Conservation (phyloP, 1,140 invertebrate genomes). For the Meloidogyne hapla region DNA sequence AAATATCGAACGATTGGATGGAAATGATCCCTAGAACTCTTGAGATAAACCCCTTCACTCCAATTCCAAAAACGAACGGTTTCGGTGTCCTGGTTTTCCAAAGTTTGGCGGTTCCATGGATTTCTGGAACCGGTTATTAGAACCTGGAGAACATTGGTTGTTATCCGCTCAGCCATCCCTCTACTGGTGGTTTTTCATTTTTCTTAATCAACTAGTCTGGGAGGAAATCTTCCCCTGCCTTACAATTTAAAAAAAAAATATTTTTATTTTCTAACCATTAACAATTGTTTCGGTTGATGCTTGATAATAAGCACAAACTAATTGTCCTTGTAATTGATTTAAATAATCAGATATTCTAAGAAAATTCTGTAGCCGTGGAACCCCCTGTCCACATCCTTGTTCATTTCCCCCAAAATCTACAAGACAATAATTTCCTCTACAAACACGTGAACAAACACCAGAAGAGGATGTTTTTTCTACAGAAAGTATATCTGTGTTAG, state of each 20-base stretch:
- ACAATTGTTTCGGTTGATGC: slow-evolving; percentile 45
- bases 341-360: slow-evolving; percentile 54
- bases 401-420: slow-evolving; percentile 63
- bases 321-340: slow-evolving; percentile 38
- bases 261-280: background rate
- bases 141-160: too few species aligned
- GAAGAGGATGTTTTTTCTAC: background rate
- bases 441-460: slow-evolving; percentile 47
- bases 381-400: slow-evolving; percentile 60
- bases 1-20: too few species aligned
- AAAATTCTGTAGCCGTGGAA: slow-evolving; percentile 57
- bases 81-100: too few species aligned
- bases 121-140: too few species aligned
- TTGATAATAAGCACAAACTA: slow-evolving; percentile 54
- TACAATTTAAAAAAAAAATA: background rate
- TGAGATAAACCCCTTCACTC: too few species aligned
- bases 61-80: too few species aligned
- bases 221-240: too few species aligned
- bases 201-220: too few species aligned
- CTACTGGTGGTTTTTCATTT: too few species aligned
- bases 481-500: slow-evolving; percentile 27
- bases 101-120: too few species aligned
- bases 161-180: too few species aligned
- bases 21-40: too few species aligned
- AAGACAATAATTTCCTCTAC: slow-evolving; percentile 61